Evolutionary conservation across 2,888 invertebrate genomes (phyloP), one percentile per base, ranked within the genome.

Genomic region (Saturnia japonica): DNA sequence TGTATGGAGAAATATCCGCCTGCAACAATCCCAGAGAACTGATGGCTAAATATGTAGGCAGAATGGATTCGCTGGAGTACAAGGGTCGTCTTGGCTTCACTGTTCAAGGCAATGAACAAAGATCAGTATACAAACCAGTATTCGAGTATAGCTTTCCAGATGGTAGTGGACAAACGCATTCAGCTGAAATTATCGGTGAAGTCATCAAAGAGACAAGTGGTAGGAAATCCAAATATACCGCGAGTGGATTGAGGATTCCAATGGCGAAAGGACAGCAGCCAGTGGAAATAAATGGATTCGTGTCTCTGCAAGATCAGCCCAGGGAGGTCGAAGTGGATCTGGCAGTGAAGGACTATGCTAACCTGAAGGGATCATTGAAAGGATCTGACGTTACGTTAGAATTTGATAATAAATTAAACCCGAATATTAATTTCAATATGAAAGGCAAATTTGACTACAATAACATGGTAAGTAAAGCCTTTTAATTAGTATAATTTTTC

Each of bases 101-200:
- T 0, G 94, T 96, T 25, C 91, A 94, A 54, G 96, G 96, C 9
- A 93, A 94, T 71, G 95, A 91, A 0, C 87, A 85, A 67, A 93
- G 93, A 70, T 84, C 86, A 42, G 89, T 95, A 16, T 97, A 96
- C 85, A 96, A 94, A 74, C 97, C 97, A 0, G 81, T 97, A 0
- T 88, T 97, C 43, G 96, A 96, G 78, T 96, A 96, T 84, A 94
- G 95, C 77, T 81, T 95, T 11, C 96, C 96, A 0, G 94, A 94
- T 47, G 84, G 84, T 11, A 78, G 86, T 22, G 94, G 94, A 54
- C 88, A 91, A 62, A 91, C 80, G 22, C 93, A 95, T 72, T 84
- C 81, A 34, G 90, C 95, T 54, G 93, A 92, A 19, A 90, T 96
- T 0, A 94, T 95, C 60, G 96, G 94, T 16, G 88, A 93, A 78